Base-by-base conservation (phyloP, 1,140 invertebrate genomes). In the Drosophila nebulosa region DNA sequence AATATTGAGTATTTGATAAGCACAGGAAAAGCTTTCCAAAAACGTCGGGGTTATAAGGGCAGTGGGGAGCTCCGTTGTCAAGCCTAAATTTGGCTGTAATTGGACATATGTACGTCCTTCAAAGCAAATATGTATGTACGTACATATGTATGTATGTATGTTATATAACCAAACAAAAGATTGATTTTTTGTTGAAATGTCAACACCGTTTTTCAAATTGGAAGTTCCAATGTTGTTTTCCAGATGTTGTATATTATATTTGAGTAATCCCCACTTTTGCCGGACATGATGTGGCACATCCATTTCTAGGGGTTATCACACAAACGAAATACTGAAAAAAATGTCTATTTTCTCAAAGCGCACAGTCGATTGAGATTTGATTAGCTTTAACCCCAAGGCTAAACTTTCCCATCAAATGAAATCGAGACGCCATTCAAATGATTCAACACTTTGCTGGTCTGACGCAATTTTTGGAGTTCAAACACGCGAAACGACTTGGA, bases 371-470 rank as follows among this genome's bases (percentile, higher is more conserved):
- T 21, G 30, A 12, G 30, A 32, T 46, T 46, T 46, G 39, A 56
- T 16, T 56, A 26, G 4, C 26, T 12, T 22, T 39, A 27, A 32
- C 27, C 9, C 21, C 2, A 42, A 18, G 9, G 7, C 35, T n/a
- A 51, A 9, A 56, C 32, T 58, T 57, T 58, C 53, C 42, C 60
- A 64, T 32, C 21, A 3, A 21, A 6, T 24, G 60, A 64, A 72
- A 73, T 53, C 27, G 46, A 73, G 36, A 73, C 52, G 52, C 61
- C 69, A 68, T 69, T 76, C n/a, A 46, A 73, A 30, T 85, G 67
- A 79, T 56, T 73, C 22, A 69, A 67, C 65, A 65, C 5, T 83
- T 78, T 61, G 16, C 18, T 21, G 26, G 18, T 62, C 70, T 35
- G 50, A 57, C 52, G 39, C 10, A 32, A 32, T 32, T 32, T 22